phyloP scores from a whole-genome alignment of 1,140 invertebrate species.

The Leptopilina boulardi region DNA sequence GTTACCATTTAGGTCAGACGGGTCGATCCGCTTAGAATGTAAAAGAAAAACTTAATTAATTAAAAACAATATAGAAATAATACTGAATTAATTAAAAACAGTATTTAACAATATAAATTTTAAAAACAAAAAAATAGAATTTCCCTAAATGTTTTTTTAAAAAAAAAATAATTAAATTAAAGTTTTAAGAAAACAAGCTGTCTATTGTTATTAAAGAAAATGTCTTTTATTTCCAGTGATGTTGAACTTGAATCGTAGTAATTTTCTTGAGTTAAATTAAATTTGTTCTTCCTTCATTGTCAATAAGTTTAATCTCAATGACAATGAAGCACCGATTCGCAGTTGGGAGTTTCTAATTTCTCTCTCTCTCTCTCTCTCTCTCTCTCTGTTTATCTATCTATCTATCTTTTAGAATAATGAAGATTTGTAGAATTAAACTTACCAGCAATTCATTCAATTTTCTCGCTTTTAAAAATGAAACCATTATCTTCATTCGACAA shows the following conservation, averaged over 20 bases:
- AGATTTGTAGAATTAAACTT: constrained; percentile 2
- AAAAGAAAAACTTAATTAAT: no score
- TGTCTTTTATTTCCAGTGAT: constrained; percentile 5
- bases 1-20: no score
- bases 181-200: neutral
- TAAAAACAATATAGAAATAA: no score
- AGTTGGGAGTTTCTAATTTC: constrained; percentile 58
- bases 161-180: no score
- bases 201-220: neutral
- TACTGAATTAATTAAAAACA: no score
- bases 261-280: constrained; percentile 53
- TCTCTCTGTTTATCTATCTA: neutral
- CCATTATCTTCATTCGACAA: neutral
- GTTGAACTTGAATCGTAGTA: constrained; percentile 50
- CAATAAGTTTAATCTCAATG: constrained; percentile 58
- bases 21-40: no score
- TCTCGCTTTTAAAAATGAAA: neutral
- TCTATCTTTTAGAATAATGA: neutral
- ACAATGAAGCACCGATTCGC: constrained; percentile 52
- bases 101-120: no score
- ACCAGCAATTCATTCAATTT: neutral
- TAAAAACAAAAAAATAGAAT: no score
- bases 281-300: constrained; percentile 42
- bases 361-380: neutral
- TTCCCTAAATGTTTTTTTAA: no score